Evolutionary conservation across 2,888 invertebrate genomes (phyloP).

Genomic region (Drosophila mercatorum): DNA sequence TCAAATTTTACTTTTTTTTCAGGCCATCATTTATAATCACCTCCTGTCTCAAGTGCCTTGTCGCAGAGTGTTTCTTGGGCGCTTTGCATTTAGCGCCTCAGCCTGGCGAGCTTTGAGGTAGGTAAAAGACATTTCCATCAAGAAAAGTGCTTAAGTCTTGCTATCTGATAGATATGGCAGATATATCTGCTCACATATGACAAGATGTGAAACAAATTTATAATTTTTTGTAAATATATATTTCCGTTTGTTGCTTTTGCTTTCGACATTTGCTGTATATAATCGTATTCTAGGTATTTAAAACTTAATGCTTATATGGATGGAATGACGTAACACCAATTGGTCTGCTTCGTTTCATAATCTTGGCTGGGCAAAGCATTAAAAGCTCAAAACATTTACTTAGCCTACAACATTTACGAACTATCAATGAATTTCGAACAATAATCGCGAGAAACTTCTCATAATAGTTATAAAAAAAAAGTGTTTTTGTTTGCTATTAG

Average conservation of each 20-base stretch:
- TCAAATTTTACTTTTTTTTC: neutral
- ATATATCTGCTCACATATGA: neutral
- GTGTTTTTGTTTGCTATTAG: slow-evolving; percentile 18
- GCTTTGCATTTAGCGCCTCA: slow-evolving; percentile 16
- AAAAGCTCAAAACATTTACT: neutral
- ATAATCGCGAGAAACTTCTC: neutral
- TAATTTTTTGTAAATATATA: neutral
- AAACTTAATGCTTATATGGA: slow-evolving; percentile 61
- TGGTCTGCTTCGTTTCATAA: slow-evolving; percentile 19
- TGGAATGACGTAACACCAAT: slow-evolving; percentile 63
- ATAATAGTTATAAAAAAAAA: neutral
- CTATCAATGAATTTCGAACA: neutral
- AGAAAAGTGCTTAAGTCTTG: neutral
- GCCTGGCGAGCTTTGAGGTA: slow-evolving; percentile 23
- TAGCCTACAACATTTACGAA: slow-evolving; percentile 7
- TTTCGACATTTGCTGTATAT: slow-evolving; percentile 23
- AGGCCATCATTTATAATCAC: neutral
- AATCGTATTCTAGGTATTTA: slow-evolving; percentile 24
- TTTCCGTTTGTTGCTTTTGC: slow-evolving; percentile 22
- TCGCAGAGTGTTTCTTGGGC: neutral
- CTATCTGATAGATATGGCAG: too few species aligned
- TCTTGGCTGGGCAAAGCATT: neutral
- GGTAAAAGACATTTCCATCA: neutral
- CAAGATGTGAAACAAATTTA: slow-evolving; percentile 2
- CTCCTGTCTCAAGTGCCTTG: neutral